phyloP scores from a whole-genome alignment of 1,140 invertebrate genomes.

The Papilio glaucus region DNA sequence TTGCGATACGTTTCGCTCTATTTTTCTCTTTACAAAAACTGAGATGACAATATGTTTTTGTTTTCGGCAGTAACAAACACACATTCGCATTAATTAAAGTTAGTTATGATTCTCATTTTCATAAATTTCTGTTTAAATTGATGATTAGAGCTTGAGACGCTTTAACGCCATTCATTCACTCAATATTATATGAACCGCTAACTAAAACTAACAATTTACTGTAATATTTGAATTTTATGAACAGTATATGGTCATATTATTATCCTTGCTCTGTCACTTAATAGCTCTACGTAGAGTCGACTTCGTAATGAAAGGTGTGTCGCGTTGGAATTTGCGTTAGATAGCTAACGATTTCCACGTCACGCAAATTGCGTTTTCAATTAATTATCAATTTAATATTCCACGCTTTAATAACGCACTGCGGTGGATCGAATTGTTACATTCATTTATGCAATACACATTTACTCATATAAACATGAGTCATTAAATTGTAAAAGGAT shows the following conservation, averaged over 20 bases:
- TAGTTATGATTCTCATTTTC: too few species aligned
- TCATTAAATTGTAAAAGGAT: not conserved
- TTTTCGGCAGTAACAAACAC: too few species aligned
- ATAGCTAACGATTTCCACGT: slow-evolving; percentile 59
- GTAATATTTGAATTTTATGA: too few species aligned
- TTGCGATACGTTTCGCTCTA: too few species aligned
- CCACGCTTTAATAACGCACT: slow-evolving; percentile 26
- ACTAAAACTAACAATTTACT: too few species aligned
- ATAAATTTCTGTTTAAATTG: too few species aligned
- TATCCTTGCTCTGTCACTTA: slow-evolving; percentile 44
- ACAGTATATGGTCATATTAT: not conserved
- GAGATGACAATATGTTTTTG: too few species aligned
- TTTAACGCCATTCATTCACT: too few species aligned
- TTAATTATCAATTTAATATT: slow-evolving; percentile 35
- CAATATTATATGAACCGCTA: too few species aligned
- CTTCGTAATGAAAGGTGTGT: slow-evolving; percentile 78
- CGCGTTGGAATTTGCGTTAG: slow-evolving; percentile 66
- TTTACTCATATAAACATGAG: slow-evolving; percentile 8
- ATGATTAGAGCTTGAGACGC: too few species aligned
- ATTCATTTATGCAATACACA: slow-evolving; percentile 4
- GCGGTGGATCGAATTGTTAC: slow-evolving; percentile 15
- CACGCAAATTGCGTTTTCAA: slow-evolving; percentile 38
- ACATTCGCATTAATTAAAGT: too few species aligned
- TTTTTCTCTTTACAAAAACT: too few species aligned
- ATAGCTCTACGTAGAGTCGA: slow-evolving; percentile 63